Evolutionary conservation across 2,113 vertebrate species (phyloP).

Genomic region (Turnix velox): DNA sequence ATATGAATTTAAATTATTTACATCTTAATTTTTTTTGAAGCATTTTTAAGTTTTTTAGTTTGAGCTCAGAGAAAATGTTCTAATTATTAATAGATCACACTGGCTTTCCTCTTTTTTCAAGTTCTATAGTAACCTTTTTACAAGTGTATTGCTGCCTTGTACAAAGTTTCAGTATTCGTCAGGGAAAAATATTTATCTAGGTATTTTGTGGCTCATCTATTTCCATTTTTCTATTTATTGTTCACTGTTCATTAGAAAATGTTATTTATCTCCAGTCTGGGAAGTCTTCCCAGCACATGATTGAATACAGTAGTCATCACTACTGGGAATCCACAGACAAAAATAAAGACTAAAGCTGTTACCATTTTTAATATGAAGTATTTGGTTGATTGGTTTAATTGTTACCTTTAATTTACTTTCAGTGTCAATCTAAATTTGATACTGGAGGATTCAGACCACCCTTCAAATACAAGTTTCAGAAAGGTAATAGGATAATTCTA

Average conservation of each 20-base stretch:
- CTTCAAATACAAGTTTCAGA: not conserved
- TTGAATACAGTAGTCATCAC: not conserved
- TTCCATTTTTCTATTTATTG: conserved; percentile 10
- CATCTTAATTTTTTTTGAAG: not conserved
- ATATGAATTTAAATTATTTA: not conserved
- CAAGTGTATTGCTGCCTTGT: not conserved
- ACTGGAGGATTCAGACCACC: not conserved
- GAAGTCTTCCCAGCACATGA: not conserved
- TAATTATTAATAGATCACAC: not conserved
- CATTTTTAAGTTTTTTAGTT: not conserved
- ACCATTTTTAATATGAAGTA: not conserved
- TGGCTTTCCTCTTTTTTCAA: not conserved
- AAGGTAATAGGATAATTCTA: not conserved
- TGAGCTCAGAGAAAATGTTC: not conserved
- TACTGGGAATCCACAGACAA: not conserved
- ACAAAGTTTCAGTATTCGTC: not conserved
- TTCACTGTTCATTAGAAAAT: not conserved
- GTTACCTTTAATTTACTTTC: not conserved
- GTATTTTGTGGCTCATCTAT: not conserved
- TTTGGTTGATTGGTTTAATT: not conserved
- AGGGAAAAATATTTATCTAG: not conserved
- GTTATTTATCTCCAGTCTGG: not conserved
- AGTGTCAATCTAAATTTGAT: not conserved
- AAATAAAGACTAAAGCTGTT: not conserved
- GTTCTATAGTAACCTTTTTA: not conserved